Base-by-base conservation (phyloP, 37 sponge, comb jelly and placozoan genomes). In the Beroe ovata region DNA sequence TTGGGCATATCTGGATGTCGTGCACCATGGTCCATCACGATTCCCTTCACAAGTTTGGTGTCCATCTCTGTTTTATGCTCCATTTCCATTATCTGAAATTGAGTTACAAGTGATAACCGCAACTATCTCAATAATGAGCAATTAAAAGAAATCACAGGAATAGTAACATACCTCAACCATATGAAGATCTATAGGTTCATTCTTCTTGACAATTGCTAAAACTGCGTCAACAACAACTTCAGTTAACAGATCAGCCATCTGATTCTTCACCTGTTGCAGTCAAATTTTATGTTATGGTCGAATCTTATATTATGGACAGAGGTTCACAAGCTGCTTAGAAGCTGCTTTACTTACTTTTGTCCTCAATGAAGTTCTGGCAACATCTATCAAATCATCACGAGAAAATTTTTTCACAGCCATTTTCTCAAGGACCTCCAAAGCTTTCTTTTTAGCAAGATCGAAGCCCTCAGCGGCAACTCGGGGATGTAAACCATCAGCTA, bases 151-250 rank as follows among this genome's bases (percentile, higher is more conserved):
- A n/a, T n/a, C n/a, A n/a, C n/a, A n/a, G n/a, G n/a, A n/a, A n/a
- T n/a, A n/a, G n/a, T n/a, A 62, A n/a, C 8, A 20, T 62, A 66
- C 35, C 69, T 99, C 96, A n/a, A 99, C 96, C 99, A 99, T 99
- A 92, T 96, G 96, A 40, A 99, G 94, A 91, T 99, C 99, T 30
- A 99, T 92, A 60, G 95, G 92, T 71, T 93, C 90, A 2, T 81
- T 92, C 23, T 90, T 59, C 90, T 92, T 92, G 18, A 72, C 60
- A 21, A 99, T 91, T 8, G 99, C 93, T 64, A 99, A 72, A 61
- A 99, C 95, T 23, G 96, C 99, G 90, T 99, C 99, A 23, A 99
- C 99, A 19, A 99, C 92, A 62, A 96, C 95, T 92, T 99, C 99
- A 34, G 96, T 95, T 38, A 99, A 69, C n/a, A 93, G 71, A 38